Evolutionary conservation across 2,797 vertebrate species (phyloP).

Genomic region (Trachops cirrhosus): DNA sequence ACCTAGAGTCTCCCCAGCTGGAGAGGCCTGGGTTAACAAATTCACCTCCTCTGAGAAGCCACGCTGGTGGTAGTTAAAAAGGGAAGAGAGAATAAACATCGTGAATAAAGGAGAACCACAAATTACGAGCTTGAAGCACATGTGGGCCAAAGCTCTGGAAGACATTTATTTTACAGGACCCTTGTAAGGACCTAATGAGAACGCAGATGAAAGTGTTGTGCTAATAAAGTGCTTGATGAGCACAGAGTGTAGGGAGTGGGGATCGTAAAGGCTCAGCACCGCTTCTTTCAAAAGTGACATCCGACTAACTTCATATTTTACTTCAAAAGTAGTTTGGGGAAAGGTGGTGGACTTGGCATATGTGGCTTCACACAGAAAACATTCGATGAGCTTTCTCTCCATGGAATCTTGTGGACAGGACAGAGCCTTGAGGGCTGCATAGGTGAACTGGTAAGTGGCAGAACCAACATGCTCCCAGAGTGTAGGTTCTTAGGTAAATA

Average conservation of each 20-base stretch:
- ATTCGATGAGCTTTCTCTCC: background rate
- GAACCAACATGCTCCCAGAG: background rate
- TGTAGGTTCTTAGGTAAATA: background rate
- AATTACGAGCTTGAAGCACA: background rate
- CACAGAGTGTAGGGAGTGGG: background rate
- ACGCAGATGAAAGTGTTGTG: background rate
- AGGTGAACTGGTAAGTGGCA: background rate
- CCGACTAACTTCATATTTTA: background rate
- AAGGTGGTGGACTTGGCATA: background rate
- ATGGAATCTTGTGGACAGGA: background rate
- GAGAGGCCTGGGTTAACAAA: background rate
- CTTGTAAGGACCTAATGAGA: background rate
- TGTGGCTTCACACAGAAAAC: background rate
- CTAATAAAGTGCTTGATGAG: background rate
- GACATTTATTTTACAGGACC: background rate
- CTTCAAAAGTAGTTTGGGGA: background rate
- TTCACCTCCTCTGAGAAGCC: conserved; percentile 2
- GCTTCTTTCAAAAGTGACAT: background rate
- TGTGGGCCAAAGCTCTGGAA: background rate
- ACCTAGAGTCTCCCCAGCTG: background rate
- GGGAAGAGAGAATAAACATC: background rate
- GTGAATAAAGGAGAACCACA: conserved; percentile 34
- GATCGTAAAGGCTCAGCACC: background rate
- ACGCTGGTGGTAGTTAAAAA: background rate
- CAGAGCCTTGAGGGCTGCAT: background rate